A percentile compares a stretch with the other conserved stretches of the same genome.
Conservation (phyloP, 2,113 vertebrate species). For the Oxyura jamaicensis region DNA sequence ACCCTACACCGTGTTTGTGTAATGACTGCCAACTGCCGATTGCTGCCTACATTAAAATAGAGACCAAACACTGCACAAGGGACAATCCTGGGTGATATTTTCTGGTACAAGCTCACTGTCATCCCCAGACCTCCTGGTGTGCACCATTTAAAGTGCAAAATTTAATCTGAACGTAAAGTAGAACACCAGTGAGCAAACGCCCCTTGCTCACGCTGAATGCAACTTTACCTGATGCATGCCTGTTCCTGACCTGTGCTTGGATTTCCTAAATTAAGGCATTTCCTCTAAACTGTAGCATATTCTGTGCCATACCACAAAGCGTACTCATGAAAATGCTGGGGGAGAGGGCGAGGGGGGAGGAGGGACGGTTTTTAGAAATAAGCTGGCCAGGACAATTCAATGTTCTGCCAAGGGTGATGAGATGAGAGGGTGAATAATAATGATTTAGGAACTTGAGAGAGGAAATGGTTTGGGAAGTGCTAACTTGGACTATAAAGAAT, state of each 20-base stretch:
- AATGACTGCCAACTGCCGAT: not conserved
- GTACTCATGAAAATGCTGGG: not conserved
- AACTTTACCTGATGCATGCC: not conserved
- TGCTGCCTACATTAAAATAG: not conserved
- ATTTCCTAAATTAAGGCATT: not conserved
- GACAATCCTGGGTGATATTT: not conserved
- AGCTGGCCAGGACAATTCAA: not conserved
- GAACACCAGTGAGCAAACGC: not conserved
- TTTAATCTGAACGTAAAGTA: not conserved
- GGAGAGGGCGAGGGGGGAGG: too few species aligned
- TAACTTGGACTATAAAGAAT: not conserved
- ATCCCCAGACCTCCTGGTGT: not conserved
- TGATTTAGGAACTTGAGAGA: not conserved
- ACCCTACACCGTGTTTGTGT: conserved; percentile 44
- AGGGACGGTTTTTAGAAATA: not conserved
- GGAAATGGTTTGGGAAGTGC: not conserved
- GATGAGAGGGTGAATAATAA: not conserved
- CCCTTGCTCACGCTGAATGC: not conserved
- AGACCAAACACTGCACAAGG: not conserved
- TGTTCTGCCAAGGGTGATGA: not conserved
- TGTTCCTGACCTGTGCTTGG: not conserved
- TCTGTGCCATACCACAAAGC: not conserved
- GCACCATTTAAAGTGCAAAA: not conserved
- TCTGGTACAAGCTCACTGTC: not conserved
- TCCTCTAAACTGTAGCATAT: accelerated